A percentile compares a stretch with the other conserved stretches of the same genome.
Conservation (phyloP, 2,113 vertebrate species). For the Tenebrosternarchus preto region DNA sequence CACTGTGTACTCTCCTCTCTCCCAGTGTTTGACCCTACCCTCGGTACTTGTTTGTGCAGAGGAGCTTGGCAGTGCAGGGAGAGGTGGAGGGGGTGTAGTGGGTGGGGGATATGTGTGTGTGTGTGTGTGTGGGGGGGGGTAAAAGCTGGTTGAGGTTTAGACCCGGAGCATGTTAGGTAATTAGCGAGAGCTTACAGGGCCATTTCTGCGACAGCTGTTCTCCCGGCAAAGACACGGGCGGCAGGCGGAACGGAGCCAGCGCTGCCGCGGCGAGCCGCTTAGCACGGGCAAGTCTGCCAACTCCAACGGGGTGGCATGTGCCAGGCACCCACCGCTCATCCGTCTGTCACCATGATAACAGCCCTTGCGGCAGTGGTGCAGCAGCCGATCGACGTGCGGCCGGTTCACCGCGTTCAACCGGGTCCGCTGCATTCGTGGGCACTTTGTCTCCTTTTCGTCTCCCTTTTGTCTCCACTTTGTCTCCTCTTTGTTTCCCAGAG, state of each 20-base stretch:
- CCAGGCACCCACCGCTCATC: slow-evolving; percentile 32
- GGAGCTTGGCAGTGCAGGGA: slow-evolving; percentile 51
- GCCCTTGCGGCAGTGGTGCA: slow-evolving; percentile 22
- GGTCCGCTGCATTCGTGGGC: too few relatives aligned
- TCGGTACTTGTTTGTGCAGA: slow-evolving; percentile 56
- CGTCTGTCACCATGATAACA: slow-evolving; percentile 49
- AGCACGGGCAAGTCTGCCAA: slow-evolving; percentile 53
- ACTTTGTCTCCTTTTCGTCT: not conserved
- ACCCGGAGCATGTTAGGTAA: slow-evolving; percentile 73
- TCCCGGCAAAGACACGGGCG: slow-evolving; percentile 52
- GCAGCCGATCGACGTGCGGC: slow-evolving; percentile 8
- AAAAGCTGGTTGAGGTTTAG: slow-evolving; percentile 64
- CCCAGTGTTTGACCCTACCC: slow-evolving; percentile 47
- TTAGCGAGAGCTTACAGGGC: slow-evolving; percentile 72
- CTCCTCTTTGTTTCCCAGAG: slow-evolving; percentile 12
- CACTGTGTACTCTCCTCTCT: slow-evolving; percentile 24
- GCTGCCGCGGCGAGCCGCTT: slow-evolving; percentile 50
- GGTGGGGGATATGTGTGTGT: too few relatives aligned
- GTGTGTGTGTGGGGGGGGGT: too few relatives aligned
- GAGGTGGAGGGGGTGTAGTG: slow-evolving; percentile 40
- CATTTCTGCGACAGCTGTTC: slow-evolving; percentile 72
- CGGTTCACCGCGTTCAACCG: too few relatives aligned
- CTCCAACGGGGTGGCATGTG: slow-evolving; percentile 42
- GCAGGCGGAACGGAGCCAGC: slow-evolving; percentile 41
- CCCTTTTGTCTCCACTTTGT: not conserved